Conservation (phyloP, 1,140 invertebrate genomes). For the Hyles vespertilio region DNA sequence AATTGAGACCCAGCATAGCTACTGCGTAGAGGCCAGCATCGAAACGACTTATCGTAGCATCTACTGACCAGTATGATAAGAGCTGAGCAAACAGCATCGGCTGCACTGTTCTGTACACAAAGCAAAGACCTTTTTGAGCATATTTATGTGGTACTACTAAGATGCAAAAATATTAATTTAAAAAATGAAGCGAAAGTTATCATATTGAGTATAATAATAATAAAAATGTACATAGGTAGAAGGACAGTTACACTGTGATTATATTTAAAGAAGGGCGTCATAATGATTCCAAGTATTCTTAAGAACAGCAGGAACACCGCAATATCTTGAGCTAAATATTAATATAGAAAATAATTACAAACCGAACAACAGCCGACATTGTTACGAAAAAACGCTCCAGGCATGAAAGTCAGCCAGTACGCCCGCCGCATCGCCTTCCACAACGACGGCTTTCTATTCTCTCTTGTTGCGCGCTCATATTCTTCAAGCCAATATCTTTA, state of each 20-base stretch:
- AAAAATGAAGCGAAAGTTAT: too few relatives aligned
- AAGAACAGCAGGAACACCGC: too few relatives aligned
- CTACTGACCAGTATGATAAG: slow-evolving; percentile 74
- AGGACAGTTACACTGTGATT: too few relatives aligned
- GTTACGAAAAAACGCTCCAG: slow-evolving; percentile 52
- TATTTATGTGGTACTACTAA: too few relatives aligned
- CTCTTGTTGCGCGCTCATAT: slow-evolving; percentile 42
- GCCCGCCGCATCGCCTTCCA: slow-evolving; percentile 60
- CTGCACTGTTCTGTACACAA: slow-evolving; percentile 46
- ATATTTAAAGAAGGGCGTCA: too few relatives aligned
- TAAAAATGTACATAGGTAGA: too few relatives aligned
- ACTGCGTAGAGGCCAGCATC: slow-evolving; percentile 57
- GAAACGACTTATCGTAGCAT: slow-evolving; percentile 25
- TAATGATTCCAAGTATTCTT: too few relatives aligned
- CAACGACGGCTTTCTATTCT: slow-evolving; percentile 60
- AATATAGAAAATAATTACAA: slow-evolving; percentile 11
- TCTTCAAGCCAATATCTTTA: slow-evolving; percentile 71
- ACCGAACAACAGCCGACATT: slow-evolving; percentile 36
- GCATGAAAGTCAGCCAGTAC: slow-evolving; percentile 66
- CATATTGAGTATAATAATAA: too few relatives aligned
- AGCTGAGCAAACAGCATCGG: slow-evolving; percentile 76
- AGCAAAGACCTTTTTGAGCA: too few relatives aligned
- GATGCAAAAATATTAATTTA: too few relatives aligned
- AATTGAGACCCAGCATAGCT: slow-evolving; percentile 52
- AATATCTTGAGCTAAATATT: not conserved